Conservation (phyloP, 2,113 vertebrate species). For the Ovis aries region ARS-UI_Ramb_v3.0 NC_056074.1:37094501-37095000, state of each 20-base stretch:
- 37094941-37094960: background rate
- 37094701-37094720: background rate
- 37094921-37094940: background rate
- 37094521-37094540: background rate
- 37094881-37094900: background rate
- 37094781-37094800: background rate
- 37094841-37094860: background rate
- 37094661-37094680: background rate
- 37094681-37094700: background rate
- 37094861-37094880: background rate
- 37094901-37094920: background rate
- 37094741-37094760: background rate
- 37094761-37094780: background rate
- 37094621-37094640: background rate
- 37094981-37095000: background rate
- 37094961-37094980: background rate
- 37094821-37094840: background rate
- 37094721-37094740: background rate
- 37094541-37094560: background rate
- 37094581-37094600: background rate
- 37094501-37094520: background rate
- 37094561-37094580: background rate
- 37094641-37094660: background rate
- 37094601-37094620: background rate
- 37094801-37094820: rapidly evolving